phyloP scores from a whole-genome alignment of 2,113 vertebrate species.

The Cettia cetti region DNA sequence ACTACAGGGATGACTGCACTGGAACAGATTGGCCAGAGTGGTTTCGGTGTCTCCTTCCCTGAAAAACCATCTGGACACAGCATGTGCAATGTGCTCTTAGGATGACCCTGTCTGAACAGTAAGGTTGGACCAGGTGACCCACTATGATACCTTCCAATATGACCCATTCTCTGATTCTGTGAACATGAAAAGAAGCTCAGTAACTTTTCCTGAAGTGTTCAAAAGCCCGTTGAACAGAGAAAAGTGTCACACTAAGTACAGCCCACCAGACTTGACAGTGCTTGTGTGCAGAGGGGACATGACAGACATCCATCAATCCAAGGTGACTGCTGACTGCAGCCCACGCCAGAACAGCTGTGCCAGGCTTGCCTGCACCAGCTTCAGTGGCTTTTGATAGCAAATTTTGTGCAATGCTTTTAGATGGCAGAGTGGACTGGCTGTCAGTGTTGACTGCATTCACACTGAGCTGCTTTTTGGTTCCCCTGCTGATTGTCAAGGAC shows the following conservation, averaged over 20 bases:
- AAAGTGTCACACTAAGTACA: neutral
- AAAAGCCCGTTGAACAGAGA: accelerated
- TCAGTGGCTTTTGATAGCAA: neutral
- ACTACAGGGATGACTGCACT: no score
- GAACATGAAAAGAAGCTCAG: neutral
- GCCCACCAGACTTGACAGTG: accelerated
- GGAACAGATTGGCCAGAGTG: neutral
- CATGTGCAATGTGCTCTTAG: neutral
- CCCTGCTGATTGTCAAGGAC: neutral
- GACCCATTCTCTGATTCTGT: neutral
- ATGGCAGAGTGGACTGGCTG: accelerated
- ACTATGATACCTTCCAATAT: neutral
- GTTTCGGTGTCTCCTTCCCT: neutral
- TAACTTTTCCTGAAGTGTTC: neutral
- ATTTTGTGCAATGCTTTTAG: neutral
- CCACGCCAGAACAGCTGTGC: neutral
- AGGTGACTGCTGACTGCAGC: accelerated
- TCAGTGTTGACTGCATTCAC: neutral
- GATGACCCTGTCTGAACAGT: neutral
- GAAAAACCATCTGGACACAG: neutral
- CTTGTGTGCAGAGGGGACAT: accelerated
- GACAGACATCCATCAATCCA: accelerated
- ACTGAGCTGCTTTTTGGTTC: neutral
- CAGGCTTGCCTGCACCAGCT: neutral
- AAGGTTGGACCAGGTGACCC: neutral